A percentile compares a stretch with the other conserved stretches of the same genome.
Conservation (phyloP, 2,888 invertebrate genomes). For the Euzetes globulus region DNA sequence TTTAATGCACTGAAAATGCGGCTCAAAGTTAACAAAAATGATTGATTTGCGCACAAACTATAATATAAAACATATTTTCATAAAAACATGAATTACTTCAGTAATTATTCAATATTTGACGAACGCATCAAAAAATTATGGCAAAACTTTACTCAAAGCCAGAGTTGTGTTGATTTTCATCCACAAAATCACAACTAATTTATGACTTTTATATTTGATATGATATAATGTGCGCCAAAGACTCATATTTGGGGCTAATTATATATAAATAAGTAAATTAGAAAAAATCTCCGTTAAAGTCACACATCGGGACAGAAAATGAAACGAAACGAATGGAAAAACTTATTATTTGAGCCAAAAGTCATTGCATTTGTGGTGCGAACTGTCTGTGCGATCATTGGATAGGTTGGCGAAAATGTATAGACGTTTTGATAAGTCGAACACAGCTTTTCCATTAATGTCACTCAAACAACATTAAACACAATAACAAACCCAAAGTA, state of each 20-base stretch:
- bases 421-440: constrained; percentile 7
- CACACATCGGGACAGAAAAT: neutral
- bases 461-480: constrained; percentile 28
- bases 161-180: neutral
- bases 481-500: constrained; percentile 27
- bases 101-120: neutral
- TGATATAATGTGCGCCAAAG: neutral
- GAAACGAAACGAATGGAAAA: neutral
- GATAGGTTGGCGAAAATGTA: neutral
- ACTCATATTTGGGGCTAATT: neutral
- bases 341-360: constrained; percentile 13
- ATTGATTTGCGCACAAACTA: neutral
- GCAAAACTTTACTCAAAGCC: neutral
- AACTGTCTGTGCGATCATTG: neutral
- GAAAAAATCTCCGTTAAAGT: neutral
- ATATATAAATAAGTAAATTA: neutral
- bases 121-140: neutral
- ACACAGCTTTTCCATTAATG: constrained; percentile 31
- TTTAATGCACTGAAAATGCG: neutral
- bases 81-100: neutral
- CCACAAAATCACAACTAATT: neutral
- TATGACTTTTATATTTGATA: neutral
- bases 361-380: neutral
- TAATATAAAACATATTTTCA: neutral
- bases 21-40: neutral